phyloP scores from a whole-genome alignment of 2,113 vertebrate genomes.

The Thermophis baileyi region DNA sequence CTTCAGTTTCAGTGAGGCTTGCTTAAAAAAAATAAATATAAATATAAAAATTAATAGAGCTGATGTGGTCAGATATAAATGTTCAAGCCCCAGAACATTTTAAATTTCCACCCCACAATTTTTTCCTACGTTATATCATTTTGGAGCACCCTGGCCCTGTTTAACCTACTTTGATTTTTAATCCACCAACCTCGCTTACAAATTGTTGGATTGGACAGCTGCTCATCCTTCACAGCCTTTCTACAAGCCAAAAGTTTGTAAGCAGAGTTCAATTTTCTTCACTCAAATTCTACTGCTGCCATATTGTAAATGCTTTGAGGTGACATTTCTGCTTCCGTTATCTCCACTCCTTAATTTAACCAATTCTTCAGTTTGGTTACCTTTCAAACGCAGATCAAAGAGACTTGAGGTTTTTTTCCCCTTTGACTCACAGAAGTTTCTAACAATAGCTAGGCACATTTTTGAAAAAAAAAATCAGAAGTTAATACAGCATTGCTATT shows the following conservation, averaged over 20 bases:
- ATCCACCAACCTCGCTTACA: constrained; percentile 25
- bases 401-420: constrained; percentile 38
- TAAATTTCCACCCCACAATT: constrained; percentile 23
- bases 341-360: constrained; percentile 34
- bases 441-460: constrained; percentile 70
- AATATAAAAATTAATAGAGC: too few relatives aligned
- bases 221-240: constrained; percentile 27
- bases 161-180: constrained; percentile 61
- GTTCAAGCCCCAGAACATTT: constrained; percentile 43
- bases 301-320: constrained; percentile 15
- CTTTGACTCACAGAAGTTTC: constrained; percentile 44
- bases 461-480: constrained; percentile 64
- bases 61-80: constrained; percentile 33
- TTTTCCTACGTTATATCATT: constrained; percentile 43
- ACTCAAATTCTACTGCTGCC: constrained; percentile 1
- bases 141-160: constrained; percentile 49
- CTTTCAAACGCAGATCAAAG: constrained; percentile 48
- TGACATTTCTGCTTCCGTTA: constrained; percentile 38
- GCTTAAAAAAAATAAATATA: constrained; percentile 16
- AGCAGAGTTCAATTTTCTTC: constrained; percentile 29
- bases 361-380: constrained; percentile 53
- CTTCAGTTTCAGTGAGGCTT: background rate
- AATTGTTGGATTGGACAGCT: constrained; percentile 35
- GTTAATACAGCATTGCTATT: constrained; percentile 73
- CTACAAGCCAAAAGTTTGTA: background rate